Percentiles rank a stretch among this genome's conserved stretches.
Evolutionary conservation across 2,113 vertebrate species (phyloP).

Genomic region (Chaetodon trifascialis): DNA sequence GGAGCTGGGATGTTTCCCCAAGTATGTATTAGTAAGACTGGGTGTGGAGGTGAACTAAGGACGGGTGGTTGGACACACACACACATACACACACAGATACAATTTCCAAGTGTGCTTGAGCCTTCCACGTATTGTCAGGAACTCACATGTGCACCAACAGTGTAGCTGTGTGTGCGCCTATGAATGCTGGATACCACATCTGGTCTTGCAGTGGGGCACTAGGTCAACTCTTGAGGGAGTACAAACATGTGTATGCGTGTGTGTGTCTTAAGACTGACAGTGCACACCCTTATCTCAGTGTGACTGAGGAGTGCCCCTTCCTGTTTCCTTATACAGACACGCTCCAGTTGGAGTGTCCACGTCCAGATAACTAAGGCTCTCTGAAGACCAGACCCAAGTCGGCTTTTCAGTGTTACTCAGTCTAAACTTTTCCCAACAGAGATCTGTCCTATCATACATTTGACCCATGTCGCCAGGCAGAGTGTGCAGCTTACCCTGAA

Average conservation of each 20-base stretch:
- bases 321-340: slow-evolving; percentile 81
- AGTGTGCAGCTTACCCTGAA: neutral
- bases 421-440: neutral
- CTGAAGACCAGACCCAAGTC: slow-evolving; percentile 15
- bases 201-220: slow-evolving; percentile 69
- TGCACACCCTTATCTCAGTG: slow-evolving; percentile 77
- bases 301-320: slow-evolving; percentile 78
- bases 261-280: slow-evolving; percentile 48
- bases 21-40: slow-evolving; percentile 55
- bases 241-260: slow-evolving; percentile 19
- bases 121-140: slow-evolving; percentile 36
- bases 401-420: slow-evolving; percentile 7
- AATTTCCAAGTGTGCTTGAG: slow-evolving; percentile 33
- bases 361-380: slow-evolving; percentile 53
- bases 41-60: slow-evolving; percentile 68
- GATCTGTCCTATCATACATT: neutral
- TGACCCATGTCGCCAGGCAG: neutral
- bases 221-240: slow-evolving; percentile 62
- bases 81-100: neutral
- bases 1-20: slow-evolving; percentile 47
- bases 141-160: slow-evolving; percentile 47
- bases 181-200: slow-evolving; percentile 58
- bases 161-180: neutral
- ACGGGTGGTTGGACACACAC: slow-evolving; percentile 54
- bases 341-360: slow-evolving; percentile 69